Conservation (phyloP, 2,113 vertebrate species). For the Seriola dumerili region DNA sequence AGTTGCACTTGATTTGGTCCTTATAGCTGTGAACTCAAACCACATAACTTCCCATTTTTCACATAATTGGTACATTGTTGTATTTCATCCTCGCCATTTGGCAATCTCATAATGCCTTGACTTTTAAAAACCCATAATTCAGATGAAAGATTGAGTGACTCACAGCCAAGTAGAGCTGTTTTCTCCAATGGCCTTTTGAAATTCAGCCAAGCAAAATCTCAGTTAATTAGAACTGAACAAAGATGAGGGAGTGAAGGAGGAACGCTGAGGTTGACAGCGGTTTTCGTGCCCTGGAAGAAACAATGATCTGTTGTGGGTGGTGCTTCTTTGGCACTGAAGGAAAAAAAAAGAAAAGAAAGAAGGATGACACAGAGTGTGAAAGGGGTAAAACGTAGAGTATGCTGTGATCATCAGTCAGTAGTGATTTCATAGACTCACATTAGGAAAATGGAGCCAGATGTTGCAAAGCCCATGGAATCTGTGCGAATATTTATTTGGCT, state of each 20-base stretch:
- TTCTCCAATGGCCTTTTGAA: conserved; percentile 80
- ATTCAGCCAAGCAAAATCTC: conserved; percentile 80
- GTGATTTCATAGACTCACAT: conserved; percentile 25
- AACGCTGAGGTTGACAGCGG: conserved; percentile 58
- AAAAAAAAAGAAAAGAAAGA: conserved; percentile 17
- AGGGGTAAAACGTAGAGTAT: not conserved
- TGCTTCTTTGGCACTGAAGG: conserved; percentile 16
- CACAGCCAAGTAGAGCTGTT: conserved; percentile 62
- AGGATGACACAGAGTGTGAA: conserved; percentile 30
- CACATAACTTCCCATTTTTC: conserved; percentile 47
- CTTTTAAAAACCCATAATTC: conserved; percentile 79
- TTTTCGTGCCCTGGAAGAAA: conserved; percentile 62
- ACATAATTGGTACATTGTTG: conserved; percentile 65
- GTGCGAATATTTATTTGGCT: not conserved
- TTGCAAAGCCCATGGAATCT: not conserved
- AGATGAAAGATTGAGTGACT: conserved; percentile 74
- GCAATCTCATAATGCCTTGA: conserved; percentile 74
- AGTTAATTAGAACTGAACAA: conserved; percentile 80
- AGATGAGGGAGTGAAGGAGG: conserved; percentile 64
- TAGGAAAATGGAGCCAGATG: conserved; percentile 19
- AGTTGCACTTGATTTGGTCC: conserved; percentile 13
- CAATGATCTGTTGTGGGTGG: conserved; percentile 62
- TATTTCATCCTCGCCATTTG: conserved; percentile 71
- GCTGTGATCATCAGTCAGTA: conserved; percentile 36
- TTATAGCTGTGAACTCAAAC: conserved; percentile 23